Conservation (phyloP, 1,140 invertebrate species). For the Drosophila nigrodunni region DNA sequence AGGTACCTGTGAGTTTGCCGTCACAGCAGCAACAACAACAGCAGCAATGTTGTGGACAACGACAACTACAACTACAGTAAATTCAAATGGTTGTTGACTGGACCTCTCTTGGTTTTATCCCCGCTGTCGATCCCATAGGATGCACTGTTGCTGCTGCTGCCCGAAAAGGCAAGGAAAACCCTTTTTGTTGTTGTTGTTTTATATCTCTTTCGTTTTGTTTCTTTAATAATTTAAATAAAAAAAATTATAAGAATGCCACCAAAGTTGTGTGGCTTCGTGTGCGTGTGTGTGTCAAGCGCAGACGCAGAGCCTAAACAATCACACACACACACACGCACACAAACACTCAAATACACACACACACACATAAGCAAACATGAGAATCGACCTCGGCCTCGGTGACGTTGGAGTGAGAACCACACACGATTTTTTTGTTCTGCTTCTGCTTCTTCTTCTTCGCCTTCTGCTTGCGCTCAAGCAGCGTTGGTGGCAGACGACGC, state of each 20-base stretch:
- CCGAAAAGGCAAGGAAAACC: slow-evolving; percentile 39
- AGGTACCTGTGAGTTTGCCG: slow-evolving; percentile 17
- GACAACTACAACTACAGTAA: slow-evolving; percentile 4
- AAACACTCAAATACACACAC: slow-evolving; percentile 37
- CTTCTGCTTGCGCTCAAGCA: slow-evolving; percentile 35
- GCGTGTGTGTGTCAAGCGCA: slow-evolving; percentile 56
- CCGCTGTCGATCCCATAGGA: slow-evolving; percentile 25
- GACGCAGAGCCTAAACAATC: slow-evolving; percentile 74
- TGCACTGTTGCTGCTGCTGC: slow-evolving; percentile 2
- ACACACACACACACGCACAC: slow-evolving; percentile 43
- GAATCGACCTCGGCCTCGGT: slow-evolving; percentile 63
- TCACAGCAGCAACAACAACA: background rate
- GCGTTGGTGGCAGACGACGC: slow-evolving; percentile 68
- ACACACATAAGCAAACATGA: slow-evolving; percentile 42
- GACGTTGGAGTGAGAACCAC: slow-evolving; percentile 57
- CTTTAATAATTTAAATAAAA: slow-evolving; percentile 79
- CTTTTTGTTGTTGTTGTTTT: slow-evolving; percentile 30
- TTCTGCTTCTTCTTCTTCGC: slow-evolving; percentile 15
- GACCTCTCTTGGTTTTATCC: slow-evolving; percentile 11
- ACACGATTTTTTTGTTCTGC: slow-evolving; percentile 52
- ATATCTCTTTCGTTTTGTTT: slow-evolving; percentile 43
- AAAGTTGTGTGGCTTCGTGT: slow-evolving; percentile 68
- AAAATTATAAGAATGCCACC: slow-evolving; percentile 63
- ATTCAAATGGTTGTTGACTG: slow-evolving; percentile 50
- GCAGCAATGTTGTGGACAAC: too few species aligned